phyloP scores from a whole-genome alignment of 2,797 vertebrate species.

The Falco berigora region DNA sequence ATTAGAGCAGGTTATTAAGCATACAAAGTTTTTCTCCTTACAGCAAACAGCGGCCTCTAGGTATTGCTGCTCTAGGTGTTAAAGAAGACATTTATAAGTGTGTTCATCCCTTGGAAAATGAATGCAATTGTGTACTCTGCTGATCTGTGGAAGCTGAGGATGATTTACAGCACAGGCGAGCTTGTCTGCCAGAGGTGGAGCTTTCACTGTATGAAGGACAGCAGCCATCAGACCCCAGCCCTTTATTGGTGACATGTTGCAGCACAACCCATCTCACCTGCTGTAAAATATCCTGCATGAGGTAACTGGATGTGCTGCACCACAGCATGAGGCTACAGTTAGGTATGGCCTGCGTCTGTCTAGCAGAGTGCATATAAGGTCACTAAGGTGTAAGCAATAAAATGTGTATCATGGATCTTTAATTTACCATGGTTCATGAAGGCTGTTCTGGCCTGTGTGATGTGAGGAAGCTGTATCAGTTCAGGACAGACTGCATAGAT shows the following conservation, averaged over 20 bases:
- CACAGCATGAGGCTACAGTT: neutral
- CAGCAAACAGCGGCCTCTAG: neutral
- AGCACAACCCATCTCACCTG: neutral
- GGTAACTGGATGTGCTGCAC: neutral
- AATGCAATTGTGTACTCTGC: neutral
- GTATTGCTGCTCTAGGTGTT: neutral
- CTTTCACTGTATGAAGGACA: neutral
- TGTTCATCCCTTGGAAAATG: neutral
- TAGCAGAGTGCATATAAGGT: neutral
- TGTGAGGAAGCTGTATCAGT: neutral
- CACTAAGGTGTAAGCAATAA: neutral
- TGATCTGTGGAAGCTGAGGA: neutral
- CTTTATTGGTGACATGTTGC: neutral
- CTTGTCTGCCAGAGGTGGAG: neutral
- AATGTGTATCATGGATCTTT: neutral
- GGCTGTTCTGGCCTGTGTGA: neutral
- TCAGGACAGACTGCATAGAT: neutral
- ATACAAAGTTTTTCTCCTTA: neutral
- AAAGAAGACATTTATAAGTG: neutral
- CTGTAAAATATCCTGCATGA: neutral
- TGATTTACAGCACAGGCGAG: neutral
- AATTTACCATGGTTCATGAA: neutral
- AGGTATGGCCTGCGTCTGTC: neutral
- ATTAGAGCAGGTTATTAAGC: neutral
- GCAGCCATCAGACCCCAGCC: neutral